Base-by-base conservation (phyloP, 2,888 invertebrate genomes). In the Lycaena phlaeas region DNA sequence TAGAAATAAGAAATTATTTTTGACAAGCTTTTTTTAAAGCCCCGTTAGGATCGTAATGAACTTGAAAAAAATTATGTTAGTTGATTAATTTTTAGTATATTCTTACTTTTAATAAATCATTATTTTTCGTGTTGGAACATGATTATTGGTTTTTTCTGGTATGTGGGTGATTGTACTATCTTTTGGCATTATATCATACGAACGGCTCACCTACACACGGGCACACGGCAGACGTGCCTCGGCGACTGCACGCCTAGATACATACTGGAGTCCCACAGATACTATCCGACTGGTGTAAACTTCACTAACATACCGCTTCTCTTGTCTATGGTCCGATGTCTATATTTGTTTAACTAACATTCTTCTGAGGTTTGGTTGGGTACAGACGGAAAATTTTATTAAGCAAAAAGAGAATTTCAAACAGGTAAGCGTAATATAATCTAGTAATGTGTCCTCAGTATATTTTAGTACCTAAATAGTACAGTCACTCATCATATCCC, bases 101-200 rank as follows among this genome's bases (percentile, higher is more conserved):
- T 63, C 65, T 67, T 66, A 64, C 57, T 55, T 60, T 68, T 30
- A 81, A 82, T 79, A 79, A 84, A 82, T 65, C 68, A 67, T 39
- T 39, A 69, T 65, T 64, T 57, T 68, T 63, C 68, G 65, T 72
- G 70, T 76, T 79, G 75, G 74, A 66, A 61, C 59, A 66, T 60
- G 62, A 74, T 55, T 57, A 61, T 71, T 73, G 71, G 72, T 78
- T 78, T 81, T n/a, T 66, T 72, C 60, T 79, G 77, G 77, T 75
- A 53, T 66, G 54, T 73, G 76, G 77, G 57, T 64, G 69, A 59
- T 76, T 78, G 84, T 82, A 82, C 81, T 78, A 76, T 79, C 42
- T 48, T 22, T 7, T 22, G 22, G 22, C 22, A 22, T 22, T 37
- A 26, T 25, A 22, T 22, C 9, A 22, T 5, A 22, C 22, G 9